Evolutionary conservation across 2,113 vertebrate species (phyloP), one percentile per base, ranked within the genome.

Genomic region (Baryphthengus martii): DNA sequence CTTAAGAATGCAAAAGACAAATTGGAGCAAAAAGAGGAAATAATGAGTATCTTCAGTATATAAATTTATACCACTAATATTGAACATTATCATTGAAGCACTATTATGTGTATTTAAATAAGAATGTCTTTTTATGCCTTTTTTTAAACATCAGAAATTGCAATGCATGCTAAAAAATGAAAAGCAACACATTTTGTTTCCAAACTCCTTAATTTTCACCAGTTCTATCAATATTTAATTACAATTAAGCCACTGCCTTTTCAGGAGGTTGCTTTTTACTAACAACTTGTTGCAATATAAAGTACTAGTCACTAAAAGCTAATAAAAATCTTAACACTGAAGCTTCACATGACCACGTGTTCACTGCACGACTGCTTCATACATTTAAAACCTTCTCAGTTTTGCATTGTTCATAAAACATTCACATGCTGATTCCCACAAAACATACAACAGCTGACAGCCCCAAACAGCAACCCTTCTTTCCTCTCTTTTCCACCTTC

Each of bases 301-400:
- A 47, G 33, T 63, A 50, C 31, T 35, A 66, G 7, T 26, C 49
- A 72, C 44, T 49, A 68, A 63, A 89, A 89, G 35, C 4, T 2
- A 68, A 33, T 26, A 37, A 77, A 87, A 55, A n/a, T 17, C 37
- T 61, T 28, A 68, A 23, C 5, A 29, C 20, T 33, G 59, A 78
- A 92, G 35, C 23, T 72, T 49, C 25, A n/a, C 14, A 18, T 72
- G n/a, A 33, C 49, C 23, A 17, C 12, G 3, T 28, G 21, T 16
- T 70, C 56, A n/a, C 61, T 29, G 9, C 35, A n/a, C 1, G 4
- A 61, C 47, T 18, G 33, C 26, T 13, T 2, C 68, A 74, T 0
- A 0, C 35, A 65, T 42, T 39, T 78, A 20, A 80, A 89, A 44
- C 39, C 26, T 20, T 61, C 49, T 56, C 20, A 50, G 70, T 91